Evolutionary conservation across 2,797 vertebrate genomes (phyloP).

Genomic region (Molothrus ater): DNA sequence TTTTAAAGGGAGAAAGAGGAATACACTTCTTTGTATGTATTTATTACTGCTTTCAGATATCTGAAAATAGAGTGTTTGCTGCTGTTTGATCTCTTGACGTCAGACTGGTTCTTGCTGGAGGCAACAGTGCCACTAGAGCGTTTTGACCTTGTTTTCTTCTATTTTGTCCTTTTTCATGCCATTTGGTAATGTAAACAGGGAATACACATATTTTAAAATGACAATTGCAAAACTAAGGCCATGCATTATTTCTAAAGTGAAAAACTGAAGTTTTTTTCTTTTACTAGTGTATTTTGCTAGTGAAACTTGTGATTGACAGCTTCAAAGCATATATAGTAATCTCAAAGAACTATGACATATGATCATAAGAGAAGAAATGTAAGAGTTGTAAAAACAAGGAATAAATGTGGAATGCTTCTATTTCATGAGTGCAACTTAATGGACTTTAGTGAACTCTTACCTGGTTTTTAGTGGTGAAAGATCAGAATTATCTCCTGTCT

Average conservation of each 20-base stretch:
- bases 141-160: slow-evolving; percentile 39
- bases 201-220: slow-evolving; percentile 31
- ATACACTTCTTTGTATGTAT: neutral
- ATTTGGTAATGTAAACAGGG: slow-evolving; percentile 57
- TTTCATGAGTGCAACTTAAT: neutral
- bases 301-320: neutral
- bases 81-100: slow-evolving; percentile 50
- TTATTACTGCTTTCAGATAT: neutral
- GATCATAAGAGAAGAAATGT: neutral
- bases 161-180: slow-evolving; percentile 47
- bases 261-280: neutral
- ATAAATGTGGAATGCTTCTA: neutral
- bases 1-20: neutral
- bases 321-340: neutral
- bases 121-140: slow-evolving; percentile 11
- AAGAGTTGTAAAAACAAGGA: neutral
- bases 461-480: neutral
- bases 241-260: neutral
- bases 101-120: slow-evolving; percentile 64
- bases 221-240: slow-evolving; percentile 2
- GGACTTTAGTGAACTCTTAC: neutral
- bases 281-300: neutral
- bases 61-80: slow-evolving; percentile 41
- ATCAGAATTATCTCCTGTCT: neutral
- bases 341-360: neutral